Percentiles rank a stretch among this genome's conserved stretches.
Evolutionary conservation across 2,888 invertebrate species (phyloP).

Genomic region (Stenoptilia bipunctidactyla): DNA sequence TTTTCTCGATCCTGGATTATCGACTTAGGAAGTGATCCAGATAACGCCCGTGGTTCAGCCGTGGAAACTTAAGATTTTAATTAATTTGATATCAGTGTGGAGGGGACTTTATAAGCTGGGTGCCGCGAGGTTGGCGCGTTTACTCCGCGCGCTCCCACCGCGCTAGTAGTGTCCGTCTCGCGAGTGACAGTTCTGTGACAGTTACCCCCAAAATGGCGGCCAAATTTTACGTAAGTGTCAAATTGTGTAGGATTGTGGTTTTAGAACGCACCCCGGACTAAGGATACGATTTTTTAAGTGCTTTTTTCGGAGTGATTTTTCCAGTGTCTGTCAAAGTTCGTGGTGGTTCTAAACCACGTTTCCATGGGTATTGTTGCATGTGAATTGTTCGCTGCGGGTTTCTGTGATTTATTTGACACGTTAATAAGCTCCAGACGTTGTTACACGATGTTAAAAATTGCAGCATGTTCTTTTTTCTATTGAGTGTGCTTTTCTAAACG

Average conservation of each 20-base stretch:
- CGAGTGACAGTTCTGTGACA: constrained; percentile 50
- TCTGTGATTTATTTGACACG: constrained; percentile 14
- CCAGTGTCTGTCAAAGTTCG: constrained; percentile 17
- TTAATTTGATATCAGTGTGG: constrained; percentile 60
- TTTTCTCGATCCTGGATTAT: too few species aligned
- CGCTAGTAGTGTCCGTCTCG: constrained; percentile 40
- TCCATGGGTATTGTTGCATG: constrained; percentile 44
- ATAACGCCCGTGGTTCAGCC: constrained; percentile 5
- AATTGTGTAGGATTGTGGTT: constrained; percentile 52
- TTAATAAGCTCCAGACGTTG: constrained; percentile 7
- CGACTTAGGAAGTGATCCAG: too few species aligned
- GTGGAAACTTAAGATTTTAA: constrained; percentile 58
- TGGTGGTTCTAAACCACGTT: constrained; percentile 58
- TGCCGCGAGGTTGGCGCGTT: constrained; percentile 61
- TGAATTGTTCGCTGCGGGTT: constrained; percentile 21
- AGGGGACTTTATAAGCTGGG: constrained; percentile 58
- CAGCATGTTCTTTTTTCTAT: neutral
- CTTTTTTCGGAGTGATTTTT: constrained; percentile 13
- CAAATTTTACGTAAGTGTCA: constrained; percentile 68
- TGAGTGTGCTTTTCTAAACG: neutral
- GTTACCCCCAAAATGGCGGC: constrained; percentile 59
- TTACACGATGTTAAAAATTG: neutral
- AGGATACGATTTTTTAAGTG: constrained; percentile 18
- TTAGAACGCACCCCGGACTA: constrained; percentile 48
- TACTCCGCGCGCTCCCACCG: constrained; percentile 28